Conservation (phyloP, 2,888 invertebrate genomes). For the Drosophila subsilvestris region DNA sequence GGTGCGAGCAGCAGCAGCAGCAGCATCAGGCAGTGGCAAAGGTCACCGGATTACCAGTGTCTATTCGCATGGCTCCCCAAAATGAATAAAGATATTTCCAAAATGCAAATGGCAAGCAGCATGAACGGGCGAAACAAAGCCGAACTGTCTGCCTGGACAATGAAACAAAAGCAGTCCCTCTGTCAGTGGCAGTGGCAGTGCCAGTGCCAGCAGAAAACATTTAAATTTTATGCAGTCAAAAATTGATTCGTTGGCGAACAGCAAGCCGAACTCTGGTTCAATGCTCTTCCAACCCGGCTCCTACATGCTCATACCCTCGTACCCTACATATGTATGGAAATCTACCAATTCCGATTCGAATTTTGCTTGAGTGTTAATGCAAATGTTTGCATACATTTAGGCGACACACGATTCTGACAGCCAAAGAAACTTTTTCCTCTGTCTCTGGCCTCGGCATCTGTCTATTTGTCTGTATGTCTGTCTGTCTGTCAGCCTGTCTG, state of each 20-base stretch:
- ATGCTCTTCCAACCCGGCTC: constrained; percentile 33
- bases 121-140: constrained; percentile 53
- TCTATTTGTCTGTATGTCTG: no score
- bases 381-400: constrained; percentile 60
- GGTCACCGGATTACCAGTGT: constrained; percentile 39
- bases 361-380: constrained; percentile 39
- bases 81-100: constrained; percentile 48
- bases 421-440: not conserved
- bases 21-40: constrained; percentile 30
- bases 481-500: no score
- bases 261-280: constrained; percentile 45
- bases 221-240: constrained; percentile 69
- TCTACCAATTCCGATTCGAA: constrained; percentile 6
- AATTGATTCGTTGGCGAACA: constrained; percentile 62
- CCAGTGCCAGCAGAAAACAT: constrained; percentile 48
- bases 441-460: not conserved
- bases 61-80: constrained; percentile 43
- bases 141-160: constrained; percentile 41
- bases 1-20: constrained; percentile 15
- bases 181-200: no score
- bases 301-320: no score
- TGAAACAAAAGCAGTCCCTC: constrained; percentile 35
- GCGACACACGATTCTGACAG: constrained; percentile 20
- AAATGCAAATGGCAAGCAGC: constrained; percentile 58
- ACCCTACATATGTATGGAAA: no score